Conservation (phyloP, 2,797 vertebrate species). For the Pseudomugil gertrudae region DNA sequence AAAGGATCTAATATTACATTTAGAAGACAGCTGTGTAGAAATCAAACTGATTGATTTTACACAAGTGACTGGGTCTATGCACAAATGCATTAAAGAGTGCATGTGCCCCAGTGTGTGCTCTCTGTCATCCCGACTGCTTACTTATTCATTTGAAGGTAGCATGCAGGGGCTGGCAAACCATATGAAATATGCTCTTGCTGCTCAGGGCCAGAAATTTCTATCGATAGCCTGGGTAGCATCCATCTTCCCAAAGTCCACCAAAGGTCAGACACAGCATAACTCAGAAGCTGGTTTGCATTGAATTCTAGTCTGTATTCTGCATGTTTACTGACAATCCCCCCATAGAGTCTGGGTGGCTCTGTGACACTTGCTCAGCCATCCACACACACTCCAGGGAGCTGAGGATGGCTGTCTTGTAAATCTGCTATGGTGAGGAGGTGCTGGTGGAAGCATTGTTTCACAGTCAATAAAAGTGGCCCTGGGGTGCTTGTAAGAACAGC, state of each 20-base stretch:
- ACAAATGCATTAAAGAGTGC: conserved; percentile 57
- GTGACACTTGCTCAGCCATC: conserved; percentile 63
- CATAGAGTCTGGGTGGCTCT: conserved; percentile 49
- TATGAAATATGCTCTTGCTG: conserved; percentile 64
- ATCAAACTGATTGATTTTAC: conserved; percentile 59
- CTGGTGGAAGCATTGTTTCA: conserved; percentile 71
- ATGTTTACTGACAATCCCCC: conserved; percentile 56
- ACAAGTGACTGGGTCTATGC: conserved; percentile 35
- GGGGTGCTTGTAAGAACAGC: conserved; percentile 73
- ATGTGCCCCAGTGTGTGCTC: conserved; percentile 23
- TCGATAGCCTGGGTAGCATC: conserved; percentile 73
- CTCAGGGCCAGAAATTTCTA: conserved; percentile 66
- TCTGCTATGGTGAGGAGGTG: conserved; percentile 64
- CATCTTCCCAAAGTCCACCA: conserved; percentile 77
- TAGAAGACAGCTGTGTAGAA: conserved; percentile 48
- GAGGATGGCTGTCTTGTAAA: conserved; percentile 69
- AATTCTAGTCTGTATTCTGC: conserved; percentile 68
- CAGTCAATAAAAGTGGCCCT: conserved; percentile 74
- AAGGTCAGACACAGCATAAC: conserved; percentile 78
- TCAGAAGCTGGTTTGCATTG: conserved; percentile 69
- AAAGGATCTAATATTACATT: conserved; percentile 55
- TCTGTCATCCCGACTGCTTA: conserved; percentile 62
- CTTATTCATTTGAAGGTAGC: conserved; percentile 72
- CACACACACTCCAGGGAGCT: conserved; percentile 35
- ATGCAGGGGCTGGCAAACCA: conserved; percentile 51